Conservation (phyloP, 2,797 vertebrate species). For the Parauchenoglanis punctatus region DNA sequence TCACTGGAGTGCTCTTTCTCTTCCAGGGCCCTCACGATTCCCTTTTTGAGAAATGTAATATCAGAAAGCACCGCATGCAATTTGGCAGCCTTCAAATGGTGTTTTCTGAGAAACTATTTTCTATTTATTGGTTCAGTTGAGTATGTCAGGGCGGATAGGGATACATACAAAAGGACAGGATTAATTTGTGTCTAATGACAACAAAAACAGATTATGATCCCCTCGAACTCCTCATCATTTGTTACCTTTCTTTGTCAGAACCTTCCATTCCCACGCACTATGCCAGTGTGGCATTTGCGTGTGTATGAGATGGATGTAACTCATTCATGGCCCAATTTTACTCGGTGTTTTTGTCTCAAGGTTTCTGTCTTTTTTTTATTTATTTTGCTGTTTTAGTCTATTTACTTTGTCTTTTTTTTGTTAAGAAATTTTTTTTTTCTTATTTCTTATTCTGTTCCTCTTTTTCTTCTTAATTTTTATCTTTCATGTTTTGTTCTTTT, state of each 20-base stretch:
- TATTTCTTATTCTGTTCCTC: neutral
- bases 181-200: neutral
- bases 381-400: neutral
- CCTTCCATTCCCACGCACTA: conserved; percentile 47
- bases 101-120: too few species aligned
- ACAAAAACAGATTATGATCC: neutral
- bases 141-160: too few species aligned
- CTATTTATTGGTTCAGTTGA: too few species aligned
- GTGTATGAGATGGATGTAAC: neutral
- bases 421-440: neutral
- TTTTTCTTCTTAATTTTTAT: neutral
- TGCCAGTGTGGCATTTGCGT: conserved; percentile 40
- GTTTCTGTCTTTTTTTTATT: neutral
- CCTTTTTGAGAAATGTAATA: too few species aligned
- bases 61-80: too few species aligned
- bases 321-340: neutral
- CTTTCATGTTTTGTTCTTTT: too few species aligned
- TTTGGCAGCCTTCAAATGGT: too few species aligned
- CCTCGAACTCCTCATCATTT: conserved; percentile 44
- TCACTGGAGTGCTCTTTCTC: too few species aligned
- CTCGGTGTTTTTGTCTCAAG: neutral
- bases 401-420: neutral
- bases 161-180: too few species aligned
- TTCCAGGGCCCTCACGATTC: too few species aligned
- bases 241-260: conserved; percentile 40